Conservation (phyloP, 2,797 vertebrate genomes). For the Podarcis siculus region DNA sequence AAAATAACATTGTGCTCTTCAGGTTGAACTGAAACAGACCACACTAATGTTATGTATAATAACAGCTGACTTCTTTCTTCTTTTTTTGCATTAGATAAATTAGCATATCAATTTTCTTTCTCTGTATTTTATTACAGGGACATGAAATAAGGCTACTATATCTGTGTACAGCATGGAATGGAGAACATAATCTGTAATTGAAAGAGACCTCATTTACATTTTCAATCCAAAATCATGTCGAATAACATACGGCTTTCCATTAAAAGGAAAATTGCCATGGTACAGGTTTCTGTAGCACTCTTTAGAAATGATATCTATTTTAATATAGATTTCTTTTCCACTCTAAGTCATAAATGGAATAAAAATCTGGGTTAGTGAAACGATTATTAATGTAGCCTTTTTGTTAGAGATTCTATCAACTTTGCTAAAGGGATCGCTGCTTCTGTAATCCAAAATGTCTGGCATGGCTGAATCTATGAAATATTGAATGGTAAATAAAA, state of each 20-base stretch:
- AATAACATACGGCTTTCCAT: conserved; percentile 13
- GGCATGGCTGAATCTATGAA: conserved; percentile 3
- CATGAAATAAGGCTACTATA: conserved; percentile 34
- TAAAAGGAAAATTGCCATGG: conserved; percentile 20
- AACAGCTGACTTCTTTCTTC: not conserved
- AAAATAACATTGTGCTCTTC: conserved; percentile 29
- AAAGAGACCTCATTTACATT: conserved; percentile 42
- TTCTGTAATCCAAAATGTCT: not conserved
- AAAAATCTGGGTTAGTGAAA: conserved; percentile 16
- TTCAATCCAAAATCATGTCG: conserved; percentile 20
- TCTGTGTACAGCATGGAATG: conserved; percentile 30
- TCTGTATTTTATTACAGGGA: conserved; percentile 32
- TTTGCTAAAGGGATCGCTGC: not conserved
- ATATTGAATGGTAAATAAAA: conserved; percentile 13
- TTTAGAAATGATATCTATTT: conserved; percentile 21
- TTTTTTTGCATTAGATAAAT: conserved; percentile 15
- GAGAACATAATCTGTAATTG: conserved; percentile 39
- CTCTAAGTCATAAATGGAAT: not conserved
- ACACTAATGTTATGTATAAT: conserved; percentile 28
- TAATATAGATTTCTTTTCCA: not conserved
- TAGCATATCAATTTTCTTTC: conserved; percentile 43
- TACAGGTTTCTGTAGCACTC: conserved; percentile 2
- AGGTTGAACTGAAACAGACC: conserved; percentile 32
- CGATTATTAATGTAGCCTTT: not conserved
- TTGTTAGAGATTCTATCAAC: not conserved